Evolutionary conservation across 2,797 vertebrate species (phyloP), one percentile per base, ranked within the genome.

Genomic region (Phrynocephalus vlangalii): DNA sequence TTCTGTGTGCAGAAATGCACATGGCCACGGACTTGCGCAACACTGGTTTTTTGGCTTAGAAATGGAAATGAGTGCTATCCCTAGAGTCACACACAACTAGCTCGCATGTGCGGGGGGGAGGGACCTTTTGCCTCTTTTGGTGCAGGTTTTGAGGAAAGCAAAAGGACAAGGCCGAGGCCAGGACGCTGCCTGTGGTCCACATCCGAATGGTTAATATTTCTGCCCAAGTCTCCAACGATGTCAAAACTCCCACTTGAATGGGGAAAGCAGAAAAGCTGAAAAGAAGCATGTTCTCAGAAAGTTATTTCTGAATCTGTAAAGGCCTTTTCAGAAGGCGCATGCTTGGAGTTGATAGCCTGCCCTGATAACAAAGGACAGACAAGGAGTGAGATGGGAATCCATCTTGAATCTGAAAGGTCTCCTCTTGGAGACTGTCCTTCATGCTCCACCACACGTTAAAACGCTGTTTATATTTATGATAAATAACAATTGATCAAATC

Each of bases 291-390:
- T 79, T 73, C 79, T 50, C 26, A 33, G 70, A 87, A 78, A 75
- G 63, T 63, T 50, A 82, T 82, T 85, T 90, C 78, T 82, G 82
- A 70, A 48, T 50, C 60, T 85, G 86, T 44, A 85, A 76, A 81
- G 71, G 50, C 28, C 66, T 84, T 87, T 76, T 87, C 71, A 81
- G 73, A 30, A 50, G 63, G 50, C 50, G 1, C 38, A 20, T 15
- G 82, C 48, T 8, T 81, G 86, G 44, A 63, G 20, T 63, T n/a
- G 28, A 82, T n/a, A 68, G 22, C 73, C 38, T 38, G 18, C 38
- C 48, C 33, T 28, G 77, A 77, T 81, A 76, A 76, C 71, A 87
- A 87, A 84, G 38, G 82, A 0, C 26, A 11, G 60, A 72, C 1
- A 5, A 44, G 88, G 77, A 67, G 15, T 1, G 4, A 1, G 83